Evolutionary conservation across 2,888 invertebrate genomes (phyloP).

Genomic region (Aromia moschata): DNA sequence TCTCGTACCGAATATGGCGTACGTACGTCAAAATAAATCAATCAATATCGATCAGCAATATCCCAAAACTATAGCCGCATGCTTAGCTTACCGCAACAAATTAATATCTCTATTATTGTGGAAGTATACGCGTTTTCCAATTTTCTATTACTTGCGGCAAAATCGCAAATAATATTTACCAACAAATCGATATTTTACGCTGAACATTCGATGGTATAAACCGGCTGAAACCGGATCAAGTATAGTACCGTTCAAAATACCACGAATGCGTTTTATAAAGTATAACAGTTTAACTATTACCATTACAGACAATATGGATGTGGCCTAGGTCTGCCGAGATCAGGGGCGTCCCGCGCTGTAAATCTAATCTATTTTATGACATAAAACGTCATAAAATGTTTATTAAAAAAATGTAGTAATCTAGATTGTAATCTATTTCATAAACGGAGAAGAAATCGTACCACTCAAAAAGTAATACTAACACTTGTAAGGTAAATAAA

Average conservation of each 20-base stretch:
- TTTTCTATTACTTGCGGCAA: background rate
- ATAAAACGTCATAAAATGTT: no score
- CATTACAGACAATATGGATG: conserved; percentile 5
- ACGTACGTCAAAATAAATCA: background rate
- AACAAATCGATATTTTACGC: conserved; percentile 10
- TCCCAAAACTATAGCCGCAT: no score
- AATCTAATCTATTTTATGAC: no score
- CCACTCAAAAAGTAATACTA: no score
- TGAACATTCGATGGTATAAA: conserved; percentile 5
- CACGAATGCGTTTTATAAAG: background rate
- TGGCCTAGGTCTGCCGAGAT: background rate
- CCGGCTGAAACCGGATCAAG: conserved; percentile 10
- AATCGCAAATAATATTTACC: conserved; percentile 1
- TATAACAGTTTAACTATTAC: background rate
- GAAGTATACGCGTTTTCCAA: background rate
- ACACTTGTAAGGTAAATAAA: no score
- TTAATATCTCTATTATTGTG: no score
- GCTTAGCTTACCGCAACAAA: no score
- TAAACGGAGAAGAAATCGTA: no score
- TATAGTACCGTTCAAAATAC: conserved; percentile 8
- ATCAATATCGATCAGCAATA: background rate
- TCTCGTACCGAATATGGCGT: background rate
- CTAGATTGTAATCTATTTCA: no score
- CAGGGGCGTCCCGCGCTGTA: background rate
- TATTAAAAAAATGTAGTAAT: no score